Percentiles rank a stretch among this genome's conserved stretches.
Evolutionary conservation across 2,888 invertebrate genomes (phyloP).

Genomic region (Lottia gigantea): DNA sequence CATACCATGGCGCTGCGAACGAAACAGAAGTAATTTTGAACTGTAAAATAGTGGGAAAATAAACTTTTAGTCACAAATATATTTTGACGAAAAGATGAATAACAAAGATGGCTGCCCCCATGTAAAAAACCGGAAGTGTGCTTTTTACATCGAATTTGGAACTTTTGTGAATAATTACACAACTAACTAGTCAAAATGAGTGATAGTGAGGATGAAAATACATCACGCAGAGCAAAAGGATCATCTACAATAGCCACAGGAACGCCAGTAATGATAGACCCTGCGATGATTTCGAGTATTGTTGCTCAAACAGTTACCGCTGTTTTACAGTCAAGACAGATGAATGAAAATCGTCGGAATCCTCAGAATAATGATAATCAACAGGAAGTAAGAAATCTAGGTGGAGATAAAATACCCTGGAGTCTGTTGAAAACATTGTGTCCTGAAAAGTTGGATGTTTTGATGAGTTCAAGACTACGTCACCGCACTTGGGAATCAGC

Average conservation of each 20-base stretch:
- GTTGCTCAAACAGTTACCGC: not conserved
- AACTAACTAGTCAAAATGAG: not conserved
- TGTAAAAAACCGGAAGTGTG: not conserved
- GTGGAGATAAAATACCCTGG: not conserved
- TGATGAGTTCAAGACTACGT: not conserved
- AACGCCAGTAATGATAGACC: not conserved
- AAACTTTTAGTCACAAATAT: no score
- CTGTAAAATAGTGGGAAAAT: no score
- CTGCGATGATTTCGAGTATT: no score
- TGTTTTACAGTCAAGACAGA: no score
- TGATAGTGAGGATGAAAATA: not conserved
- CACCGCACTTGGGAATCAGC: not conserved
- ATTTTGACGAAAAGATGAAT: no score
- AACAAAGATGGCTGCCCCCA: not conserved
- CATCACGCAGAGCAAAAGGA: not conserved
- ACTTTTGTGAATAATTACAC: not conserved
- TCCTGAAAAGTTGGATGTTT: not conserved
- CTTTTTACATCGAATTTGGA: not conserved
- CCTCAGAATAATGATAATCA: not conserved
- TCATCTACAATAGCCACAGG: not conserved
- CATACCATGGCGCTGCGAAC: not conserved
- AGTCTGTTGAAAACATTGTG: not conserved
- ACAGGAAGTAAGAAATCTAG: not conserved
- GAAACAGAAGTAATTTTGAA: not conserved
- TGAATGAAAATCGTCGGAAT: no score